Percentiles rank a stretch among this genome's conserved stretches.
Conservation (phyloP, 2,113 vertebrate species). For the Mesitornis unicolor region DNA sequence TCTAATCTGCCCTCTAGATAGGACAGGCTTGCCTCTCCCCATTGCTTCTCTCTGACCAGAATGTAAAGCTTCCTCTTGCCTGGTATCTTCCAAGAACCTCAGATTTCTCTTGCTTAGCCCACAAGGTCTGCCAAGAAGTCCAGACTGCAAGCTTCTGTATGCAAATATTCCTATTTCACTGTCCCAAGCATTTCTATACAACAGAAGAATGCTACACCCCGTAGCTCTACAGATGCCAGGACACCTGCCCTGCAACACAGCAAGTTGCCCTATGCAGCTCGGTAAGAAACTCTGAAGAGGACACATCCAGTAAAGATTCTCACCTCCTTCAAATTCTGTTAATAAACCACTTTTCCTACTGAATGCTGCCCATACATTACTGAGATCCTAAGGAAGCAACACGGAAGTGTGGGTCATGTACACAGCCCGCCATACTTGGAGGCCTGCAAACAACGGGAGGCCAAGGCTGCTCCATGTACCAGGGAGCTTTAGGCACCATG, state of each 20-base stretch:
- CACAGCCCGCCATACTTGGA: background rate
- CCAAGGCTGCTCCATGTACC: background rate
- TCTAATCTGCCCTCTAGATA: background rate
- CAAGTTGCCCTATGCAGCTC: background rate
- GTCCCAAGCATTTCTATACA: background rate
- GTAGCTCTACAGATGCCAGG: background rate
- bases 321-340: background rate
- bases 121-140: background rate
- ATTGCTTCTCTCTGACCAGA: background rate
- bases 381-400: background rate
- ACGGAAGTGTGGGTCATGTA: accelerated
- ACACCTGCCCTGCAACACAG: background rate
- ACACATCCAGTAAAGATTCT: background rate
- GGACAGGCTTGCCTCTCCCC: background rate
- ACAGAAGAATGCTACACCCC: background rate
- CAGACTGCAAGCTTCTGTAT: background rate
- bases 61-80: background rate
- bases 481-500: background rate
- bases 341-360: background rate
- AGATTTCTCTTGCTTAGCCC: background rate
- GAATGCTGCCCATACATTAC: background rate
- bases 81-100: background rate
- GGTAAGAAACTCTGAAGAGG: background rate
- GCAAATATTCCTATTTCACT: background rate
- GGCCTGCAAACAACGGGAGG: background rate